A percentile compares a stretch with the other conserved stretches of the same genome.
Conservation (phyloP, 2,797 vertebrate genomes). For the Synanceia verrucosa region DNA sequence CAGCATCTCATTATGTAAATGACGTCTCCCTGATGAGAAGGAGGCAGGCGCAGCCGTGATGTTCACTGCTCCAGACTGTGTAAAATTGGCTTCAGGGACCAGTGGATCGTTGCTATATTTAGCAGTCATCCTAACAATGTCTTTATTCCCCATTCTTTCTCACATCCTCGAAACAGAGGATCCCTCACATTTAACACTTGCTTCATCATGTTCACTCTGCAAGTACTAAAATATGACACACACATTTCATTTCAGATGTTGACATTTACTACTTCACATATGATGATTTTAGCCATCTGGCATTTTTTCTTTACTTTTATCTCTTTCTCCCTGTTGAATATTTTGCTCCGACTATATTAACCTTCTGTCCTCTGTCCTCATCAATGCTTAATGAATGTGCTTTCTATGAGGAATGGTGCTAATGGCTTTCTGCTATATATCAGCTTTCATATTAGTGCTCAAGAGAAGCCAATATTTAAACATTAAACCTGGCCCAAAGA, state of each 20-base stretch:
- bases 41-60: constrained; percentile 67
- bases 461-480: constrained; percentile 32
- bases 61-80: constrained; percentile 75
- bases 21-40: constrained; percentile 71
- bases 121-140: constrained; percentile 70
- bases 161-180: constrained; percentile 58
- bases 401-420: constrained; percentile 43
- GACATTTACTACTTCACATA: constrained; percentile 22
- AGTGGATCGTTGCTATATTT: constrained; percentile 77
- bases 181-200: constrained; percentile 47
- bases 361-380: constrained; percentile 23
- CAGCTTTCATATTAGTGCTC: constrained; percentile 43
- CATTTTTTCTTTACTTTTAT: constrained; percentile 31
- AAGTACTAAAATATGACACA: constrained; percentile 26
- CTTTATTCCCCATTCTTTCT: constrained; percentile 50
- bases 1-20: constrained; percentile 81
- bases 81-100: constrained; percentile 77
- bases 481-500: constrained; percentile 25
- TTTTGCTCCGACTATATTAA: constrained; percentile 18
- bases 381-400: constrained; percentile 49
- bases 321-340: constrained; percentile 25
- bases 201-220: constrained; percentile 39
- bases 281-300: constrained; percentile 10
- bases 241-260: constrained; percentile 22
- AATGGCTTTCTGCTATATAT: constrained; percentile 54